Conservation (phyloP, 2,888 invertebrate species). For the Cosmia trapezina region DNA sequence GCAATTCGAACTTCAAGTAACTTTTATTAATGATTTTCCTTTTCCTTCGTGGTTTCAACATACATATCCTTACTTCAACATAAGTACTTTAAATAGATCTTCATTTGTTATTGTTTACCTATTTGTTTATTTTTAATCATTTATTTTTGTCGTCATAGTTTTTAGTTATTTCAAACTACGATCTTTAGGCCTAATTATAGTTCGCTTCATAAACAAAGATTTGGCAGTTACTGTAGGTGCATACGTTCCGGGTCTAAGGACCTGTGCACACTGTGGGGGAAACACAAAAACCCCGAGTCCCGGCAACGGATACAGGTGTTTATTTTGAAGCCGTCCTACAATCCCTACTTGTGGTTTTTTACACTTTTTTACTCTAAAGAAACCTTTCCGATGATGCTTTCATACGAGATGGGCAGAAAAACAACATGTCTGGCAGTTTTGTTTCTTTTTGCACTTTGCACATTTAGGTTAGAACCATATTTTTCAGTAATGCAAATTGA, state of each 20-base stretch:
- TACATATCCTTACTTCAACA: neutral
- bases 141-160: neutral
- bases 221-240: constrained; percentile 8
- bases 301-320: constrained; percentile 85
- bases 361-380: constrained; percentile 66
- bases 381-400: constrained; percentile 63
- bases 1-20: constrained; percentile 15
- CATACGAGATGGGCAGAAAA: constrained; percentile 41
- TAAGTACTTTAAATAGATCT: constrained; percentile 16
- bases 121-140: neutral
- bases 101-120: constrained; percentile 15
- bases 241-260: constrained; percentile 18
- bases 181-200: constrained; percentile 43
- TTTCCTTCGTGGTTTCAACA: constrained; percentile 4
- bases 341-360: constrained; percentile 75
- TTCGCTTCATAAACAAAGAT: neutral
- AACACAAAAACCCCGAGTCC: constrained; percentile 57
- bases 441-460: constrained; percentile 30
- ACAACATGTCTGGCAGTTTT: constrained; percentile 58
- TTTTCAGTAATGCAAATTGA: constrained; percentile 5
- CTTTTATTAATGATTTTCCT: constrained; percentile 8
- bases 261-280: constrained; percentile 21
- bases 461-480: constrained; percentile 17
- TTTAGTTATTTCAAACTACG: neutral
- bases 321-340: constrained; percentile 76